Base-by-base conservation (phyloP, 2,797 vertebrate genomes). In the Silurus aristotelis region DNA sequence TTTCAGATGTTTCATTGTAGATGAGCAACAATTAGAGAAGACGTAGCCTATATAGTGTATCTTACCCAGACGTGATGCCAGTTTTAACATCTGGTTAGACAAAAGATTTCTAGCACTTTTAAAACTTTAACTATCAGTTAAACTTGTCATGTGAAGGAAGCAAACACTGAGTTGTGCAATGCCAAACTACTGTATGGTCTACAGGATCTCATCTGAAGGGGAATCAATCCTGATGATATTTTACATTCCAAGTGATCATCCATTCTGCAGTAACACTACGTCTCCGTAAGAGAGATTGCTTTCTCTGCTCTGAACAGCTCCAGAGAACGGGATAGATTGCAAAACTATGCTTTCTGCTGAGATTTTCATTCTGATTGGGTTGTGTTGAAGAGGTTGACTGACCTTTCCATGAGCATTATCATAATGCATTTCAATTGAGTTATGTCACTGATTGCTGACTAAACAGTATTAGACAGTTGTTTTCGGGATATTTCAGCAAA, bases 141-240 rank as follows among this genome's bases (percentile, higher is more conserved):
- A 31, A 31, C 25, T 75, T 70, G 61, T 55, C 46, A 55, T 58
- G 43, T 83, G 64, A 64, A 83, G 64, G 70, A 46, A 27, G 64
- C 81, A 5, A 31, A 38, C 22, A 80, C 20, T 71, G 79, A 88
- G 78, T 71, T 83, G 71, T 85, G 60, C 48, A 82, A 79, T 71
- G 68, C 73, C 52, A 75, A 48, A 79, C 85, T 83, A 93, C 91
- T 93, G 93, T 92, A 93, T 91, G 93, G 92, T 89, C 89, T 90
- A 92, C 94, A 93, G 91, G 91, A 89, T 91, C 92, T 91, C 90
- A 94, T 93, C 94, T 79, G 93, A 94, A 94, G 92, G 93, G 90
- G 90, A 92, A 90, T 90, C 91, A 92, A 92, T 94, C 94, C 90
- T 92, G 90, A 92, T 92, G 93, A 93, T 93, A 91, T 93, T 94